phyloP scores from a whole-genome alignment of 53 echinoderm and acorn worm species.

The Pentamera pediparva region DNA sequence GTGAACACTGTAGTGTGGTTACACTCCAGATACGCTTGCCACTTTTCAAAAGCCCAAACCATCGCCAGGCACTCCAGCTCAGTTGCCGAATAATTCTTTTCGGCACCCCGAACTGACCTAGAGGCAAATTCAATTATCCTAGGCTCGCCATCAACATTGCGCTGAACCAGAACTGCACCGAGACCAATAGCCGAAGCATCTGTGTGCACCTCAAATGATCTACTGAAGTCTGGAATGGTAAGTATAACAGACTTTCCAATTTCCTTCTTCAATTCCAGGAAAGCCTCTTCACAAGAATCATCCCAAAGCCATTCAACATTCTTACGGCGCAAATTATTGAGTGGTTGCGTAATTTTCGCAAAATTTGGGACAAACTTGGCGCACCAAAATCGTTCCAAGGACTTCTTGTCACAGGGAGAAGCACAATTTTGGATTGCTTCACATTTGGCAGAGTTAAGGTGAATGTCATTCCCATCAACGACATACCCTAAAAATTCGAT shows the following conservation, averaged over 20 bases:
- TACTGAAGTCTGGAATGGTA: constrained; percentile 25
- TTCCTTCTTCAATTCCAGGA: background rate
- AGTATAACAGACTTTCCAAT: constrained; percentile 19
- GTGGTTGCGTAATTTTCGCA: constrained; percentile 9
- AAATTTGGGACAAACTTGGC: constrained; percentile 24
- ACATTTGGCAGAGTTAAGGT: constrained; percentile 7
- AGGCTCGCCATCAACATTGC: background rate
- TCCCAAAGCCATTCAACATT: constrained; percentile 25
- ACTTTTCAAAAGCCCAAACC: constrained; percentile 37
- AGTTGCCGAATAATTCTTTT: constrained; percentile 32
- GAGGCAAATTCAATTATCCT: constrained; percentile 35
- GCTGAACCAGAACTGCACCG: constrained; percentile 31
- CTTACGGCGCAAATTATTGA: constrained; percentile 26
- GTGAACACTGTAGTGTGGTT: constrained; percentile 12
- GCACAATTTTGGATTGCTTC: constrained; percentile 6
- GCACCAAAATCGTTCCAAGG: constrained; percentile 30
- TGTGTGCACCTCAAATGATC: constrained; percentile 34
- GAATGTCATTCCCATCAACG: background rate
- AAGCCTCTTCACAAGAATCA: constrained; percentile 14
- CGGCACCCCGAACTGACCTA: constrained; percentile 9
- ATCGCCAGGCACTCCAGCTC: constrained; percentile 39
- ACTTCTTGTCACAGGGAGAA: background rate
- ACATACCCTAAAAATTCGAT: constrained; percentile 38
- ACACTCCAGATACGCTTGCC: constrained; percentile 44
- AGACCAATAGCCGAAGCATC: constrained; percentile 39